Evolutionary conservation across 1,140 invertebrate species (phyloP), one percentile per base, ranked within the genome.

Genomic region (Drosophila asahinai): DNA sequence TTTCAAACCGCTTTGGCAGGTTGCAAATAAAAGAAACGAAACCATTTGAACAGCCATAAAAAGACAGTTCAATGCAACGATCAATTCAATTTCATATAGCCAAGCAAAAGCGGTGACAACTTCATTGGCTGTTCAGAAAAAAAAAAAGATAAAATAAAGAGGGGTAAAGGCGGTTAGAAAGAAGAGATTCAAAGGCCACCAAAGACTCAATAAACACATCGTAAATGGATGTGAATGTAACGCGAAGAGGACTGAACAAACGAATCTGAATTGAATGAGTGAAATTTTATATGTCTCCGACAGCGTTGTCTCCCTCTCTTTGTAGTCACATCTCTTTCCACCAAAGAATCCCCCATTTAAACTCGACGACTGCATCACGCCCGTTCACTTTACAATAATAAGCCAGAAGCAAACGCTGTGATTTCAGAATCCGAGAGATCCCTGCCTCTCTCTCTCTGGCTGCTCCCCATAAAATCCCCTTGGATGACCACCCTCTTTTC

Each of bases 361-460:
- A 14, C 30, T 25, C 81, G 43, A 61, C 81, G 43, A 61, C 65
- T 61, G 71, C 82, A 87, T 72, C 65, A 65, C 68, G 72, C 62
- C 80, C 52, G 42, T 61, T 66, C 49, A 70, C 52, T 76, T 55
- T 48, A 63, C 81, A 83, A 73, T 81, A 81, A 81, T 83, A 75
- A 83, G 81, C 62, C 81, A 70, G 79, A 90, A 59, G 78, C 78
- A 90, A 84, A 84, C 76, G 86, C 81, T 86, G 80, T 86, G 86
- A 89, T 89, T 90, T 77, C 62, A 55, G 55, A 57, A 47, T 22
- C 49, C 49, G n/a, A 71, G 14, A 58, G 42, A 77, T 45, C 33
- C 55, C 54, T 9, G 25, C 17, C 49, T 14, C 14, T 15, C 14
- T 30, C 52, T 5, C 15, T 27, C 22, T 11, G 22, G 49, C 59